phyloP scores from a whole-genome alignment of 64 coral and sea anemone species.

The Stylophora pistillata region DNA sequence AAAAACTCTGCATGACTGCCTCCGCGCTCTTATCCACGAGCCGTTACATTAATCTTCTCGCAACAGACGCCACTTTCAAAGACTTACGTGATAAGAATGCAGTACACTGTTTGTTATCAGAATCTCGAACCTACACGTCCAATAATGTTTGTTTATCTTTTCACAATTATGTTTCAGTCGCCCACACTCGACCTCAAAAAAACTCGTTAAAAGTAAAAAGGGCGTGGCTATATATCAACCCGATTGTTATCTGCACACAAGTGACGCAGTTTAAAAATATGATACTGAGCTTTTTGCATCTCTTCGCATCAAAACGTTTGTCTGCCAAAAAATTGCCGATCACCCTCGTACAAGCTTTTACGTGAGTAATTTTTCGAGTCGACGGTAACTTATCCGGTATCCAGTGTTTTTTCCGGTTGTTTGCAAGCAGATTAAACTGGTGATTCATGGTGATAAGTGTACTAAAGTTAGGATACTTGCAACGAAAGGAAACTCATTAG shows the following conservation, averaged over 20 bases:
- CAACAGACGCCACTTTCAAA: background rate
- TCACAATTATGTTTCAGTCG: background rate
- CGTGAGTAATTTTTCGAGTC: background rate
- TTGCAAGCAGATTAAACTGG: background rate
- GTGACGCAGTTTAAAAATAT: background rate
- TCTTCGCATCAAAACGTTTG: background rate
- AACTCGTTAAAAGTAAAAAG: background rate
- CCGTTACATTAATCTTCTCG: background rate
- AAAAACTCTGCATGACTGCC: background rate
- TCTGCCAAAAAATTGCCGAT: background rate
- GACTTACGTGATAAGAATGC: slow-evolving; percentile 21
- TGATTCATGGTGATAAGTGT: background rate
- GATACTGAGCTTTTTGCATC: background rate
- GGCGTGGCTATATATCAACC: slow-evolving; percentile 10
- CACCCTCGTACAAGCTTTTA: background rate
- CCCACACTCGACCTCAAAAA: slow-evolving; percentile 18
- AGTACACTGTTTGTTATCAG: background rate
- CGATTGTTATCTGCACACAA: background rate
- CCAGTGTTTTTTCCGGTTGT: background rate
- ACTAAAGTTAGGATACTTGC: background rate
- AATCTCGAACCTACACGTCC: background rate
- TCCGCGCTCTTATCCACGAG: background rate
- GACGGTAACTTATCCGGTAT: background rate
- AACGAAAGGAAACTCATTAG: background rate
- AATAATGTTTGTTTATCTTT: slow-evolving; percentile 42